phyloP scores from a whole-genome alignment of 2,797 vertebrate genomes.

The Karalla daura region DNA sequence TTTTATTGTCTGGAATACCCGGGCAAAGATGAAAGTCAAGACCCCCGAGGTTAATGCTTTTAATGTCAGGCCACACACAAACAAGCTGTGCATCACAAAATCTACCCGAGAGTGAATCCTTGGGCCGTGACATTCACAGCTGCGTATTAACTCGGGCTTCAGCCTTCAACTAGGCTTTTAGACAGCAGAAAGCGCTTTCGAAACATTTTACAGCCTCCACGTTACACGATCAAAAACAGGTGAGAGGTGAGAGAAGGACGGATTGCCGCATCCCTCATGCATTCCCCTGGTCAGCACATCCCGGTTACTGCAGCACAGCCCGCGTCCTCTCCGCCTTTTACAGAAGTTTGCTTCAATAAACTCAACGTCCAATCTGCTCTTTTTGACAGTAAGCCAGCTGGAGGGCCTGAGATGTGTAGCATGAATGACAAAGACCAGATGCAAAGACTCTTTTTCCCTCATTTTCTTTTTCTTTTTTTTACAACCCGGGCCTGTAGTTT shows the following conservation, averaged over 20 bases:
- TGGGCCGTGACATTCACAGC: too few species aligned
- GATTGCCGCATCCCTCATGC: not conserved
- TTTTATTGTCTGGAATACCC: too few species aligned
- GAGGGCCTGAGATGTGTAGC: constrained; percentile 5
- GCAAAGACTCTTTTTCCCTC: not conserved
- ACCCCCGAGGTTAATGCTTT: too few species aligned
- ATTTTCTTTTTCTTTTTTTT: not conserved
- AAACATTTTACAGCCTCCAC: too few species aligned
- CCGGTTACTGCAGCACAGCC: not conserved
- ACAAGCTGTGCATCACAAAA: too few species aligned
- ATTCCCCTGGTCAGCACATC: not conserved
- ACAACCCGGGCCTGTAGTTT: constrained; percentile 24
- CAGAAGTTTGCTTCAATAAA: constrained; percentile 8
- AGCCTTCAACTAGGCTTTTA: too few species aligned
- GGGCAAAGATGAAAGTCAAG: too few species aligned
- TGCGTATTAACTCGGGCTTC: too few species aligned
- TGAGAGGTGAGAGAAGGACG: not conserved
- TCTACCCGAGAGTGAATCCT: too few species aligned
- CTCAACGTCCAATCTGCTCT: constrained; percentile 6
- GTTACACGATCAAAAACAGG: not conserved
- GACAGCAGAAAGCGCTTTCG: too few species aligned
- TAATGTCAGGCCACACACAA: too few species aligned
- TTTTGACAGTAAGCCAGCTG: constrained; percentile 1
- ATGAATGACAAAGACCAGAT: constrained; percentile 18
- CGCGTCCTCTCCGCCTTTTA: not conserved